Conservation (phyloP, 2,797 vertebrate genomes). For the Coilia nasus region DNA sequence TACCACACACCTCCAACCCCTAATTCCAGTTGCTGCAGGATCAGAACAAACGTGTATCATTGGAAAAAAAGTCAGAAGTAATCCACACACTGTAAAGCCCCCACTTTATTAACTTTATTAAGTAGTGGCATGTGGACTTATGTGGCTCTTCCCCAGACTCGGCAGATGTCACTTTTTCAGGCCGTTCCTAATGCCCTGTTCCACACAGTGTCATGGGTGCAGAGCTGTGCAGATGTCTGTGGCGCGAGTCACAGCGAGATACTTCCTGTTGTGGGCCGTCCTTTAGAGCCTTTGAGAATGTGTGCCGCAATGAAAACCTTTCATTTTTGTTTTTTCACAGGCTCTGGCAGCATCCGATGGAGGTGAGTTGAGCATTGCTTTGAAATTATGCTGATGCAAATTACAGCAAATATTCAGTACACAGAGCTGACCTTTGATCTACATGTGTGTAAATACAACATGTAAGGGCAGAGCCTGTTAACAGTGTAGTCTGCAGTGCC, state of each 20-base stretch:
- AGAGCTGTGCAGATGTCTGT: not conserved
- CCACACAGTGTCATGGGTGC: not conserved
- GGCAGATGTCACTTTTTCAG: too few species aligned
- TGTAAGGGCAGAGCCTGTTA: not conserved
- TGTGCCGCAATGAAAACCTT: not conserved
- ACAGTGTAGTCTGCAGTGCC: not conserved
- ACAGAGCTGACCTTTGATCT: not conserved
- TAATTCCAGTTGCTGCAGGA: too few species aligned
- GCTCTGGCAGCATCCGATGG: slow-evolving; percentile 92
- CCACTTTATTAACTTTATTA: too few species aligned
- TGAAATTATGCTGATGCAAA: not conserved
- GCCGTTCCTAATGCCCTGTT: not conserved
- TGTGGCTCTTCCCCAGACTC: too few species aligned
- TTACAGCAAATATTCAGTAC: too few species aligned
- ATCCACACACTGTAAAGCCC: too few species aligned
- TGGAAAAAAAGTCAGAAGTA: too few species aligned
- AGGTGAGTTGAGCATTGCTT: slow-evolving; percentile 79
- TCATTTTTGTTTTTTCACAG: slow-evolving; percentile 70
- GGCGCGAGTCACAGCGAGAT: not conserved
- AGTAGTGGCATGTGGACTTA: too few species aligned
- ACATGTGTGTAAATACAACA: not conserved
- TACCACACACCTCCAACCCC: too few species aligned
- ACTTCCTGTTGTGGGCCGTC: slow-evolving; percentile 21
- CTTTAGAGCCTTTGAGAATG: not conserved
- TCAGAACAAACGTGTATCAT: too few species aligned